These are phyloP conservation scores for Amphimallon solstitiale DNA, from an alignment of 2,888 invertebrate genomes.

Conservation along the genomic window DNA sequence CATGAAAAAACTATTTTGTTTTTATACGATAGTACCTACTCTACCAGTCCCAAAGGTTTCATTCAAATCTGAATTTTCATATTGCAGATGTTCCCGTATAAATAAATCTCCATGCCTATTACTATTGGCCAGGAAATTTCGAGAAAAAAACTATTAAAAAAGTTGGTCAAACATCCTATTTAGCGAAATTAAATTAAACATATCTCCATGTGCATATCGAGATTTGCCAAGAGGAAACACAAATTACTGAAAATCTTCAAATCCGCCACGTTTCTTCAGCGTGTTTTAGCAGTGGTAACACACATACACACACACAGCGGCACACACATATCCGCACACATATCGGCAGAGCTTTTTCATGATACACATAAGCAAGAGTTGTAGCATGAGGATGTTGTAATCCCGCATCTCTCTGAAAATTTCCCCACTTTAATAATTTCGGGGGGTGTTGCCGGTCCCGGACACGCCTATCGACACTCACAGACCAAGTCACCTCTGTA, in stretches of 20 bases:
- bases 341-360: slow-evolving; percentile 21
- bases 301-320: neutral
- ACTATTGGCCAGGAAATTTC: no score
- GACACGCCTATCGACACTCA: slow-evolving; percentile 54
- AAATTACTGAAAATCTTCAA: slow-evolving; percentile 29
- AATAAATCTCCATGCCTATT: no score
- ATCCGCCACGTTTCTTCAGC: slow-evolving; percentile 22
- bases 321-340: slow-evolving; percentile 31
- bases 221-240: slow-evolving; percentile 10
- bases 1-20: no score
- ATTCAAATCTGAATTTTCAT: no score
- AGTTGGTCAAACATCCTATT: no score
- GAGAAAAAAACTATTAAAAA: no score
- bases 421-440: slow-evolving; percentile 44
- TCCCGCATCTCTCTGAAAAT: slow-evolving; percentile 42
- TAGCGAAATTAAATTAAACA: neutral
- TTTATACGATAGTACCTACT: no score
- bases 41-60: no score
- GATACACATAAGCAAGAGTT: slow-evolving; percentile 40
- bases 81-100: no score
- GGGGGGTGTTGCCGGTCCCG: slow-evolving; percentile 30
- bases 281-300: slow-evolving; percentile 20
- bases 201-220: neutral
- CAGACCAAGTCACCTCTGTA: slow-evolving; percentile 63
- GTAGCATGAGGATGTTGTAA: slow-evolving; percentile 40